Percentiles rank a stretch among this genome's conserved stretches.
Conservation (phyloP, 2,797 vertebrate species). For the Cynodonichthys magdalenae region DNA sequence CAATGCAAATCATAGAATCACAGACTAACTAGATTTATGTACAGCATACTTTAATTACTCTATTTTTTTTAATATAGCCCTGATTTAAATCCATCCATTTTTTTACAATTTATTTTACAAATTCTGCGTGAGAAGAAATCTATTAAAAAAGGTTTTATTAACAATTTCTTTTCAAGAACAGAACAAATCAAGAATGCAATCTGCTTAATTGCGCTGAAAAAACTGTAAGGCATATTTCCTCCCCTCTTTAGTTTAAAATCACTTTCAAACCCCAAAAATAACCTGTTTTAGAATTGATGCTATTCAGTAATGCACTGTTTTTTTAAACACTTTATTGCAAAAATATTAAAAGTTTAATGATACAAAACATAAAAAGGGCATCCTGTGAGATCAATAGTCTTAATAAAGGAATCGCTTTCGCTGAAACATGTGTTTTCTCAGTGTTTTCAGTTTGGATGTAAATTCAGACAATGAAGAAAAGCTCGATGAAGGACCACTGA, state of each 20-base stretch:
- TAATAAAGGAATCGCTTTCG: constrained; percentile 66
- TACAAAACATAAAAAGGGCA: constrained; percentile 78
- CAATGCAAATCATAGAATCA: not conserved
- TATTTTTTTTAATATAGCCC: not conserved
- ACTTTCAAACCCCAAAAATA: constrained; percentile 27
- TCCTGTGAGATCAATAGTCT: constrained; percentile 61
- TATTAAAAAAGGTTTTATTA: constrained; percentile 70
- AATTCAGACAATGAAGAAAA: constrained; percentile 51
- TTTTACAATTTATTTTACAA: constrained; percentile 1
- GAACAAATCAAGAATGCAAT: constrained; percentile 80
- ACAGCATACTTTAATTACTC: not conserved
- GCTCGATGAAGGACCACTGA: constrained; percentile 53
- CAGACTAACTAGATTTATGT: constrained; percentile 8
- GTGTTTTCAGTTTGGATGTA: constrained; percentile 44
- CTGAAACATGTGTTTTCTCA: constrained; percentile 40
- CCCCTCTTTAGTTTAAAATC: constrained; percentile 27
- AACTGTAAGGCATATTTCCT: constrained; percentile 79
- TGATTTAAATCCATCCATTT: not conserved
- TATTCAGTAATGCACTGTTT: constrained; percentile 50
- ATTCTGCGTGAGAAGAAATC: constrained; percentile 34
- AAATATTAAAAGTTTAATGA: constrained; percentile 80
- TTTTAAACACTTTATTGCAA: constrained; percentile 73
- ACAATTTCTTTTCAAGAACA: constrained; percentile 81
- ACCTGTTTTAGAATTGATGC: constrained; percentile 30
- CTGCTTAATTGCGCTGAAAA: constrained; percentile 68